These are phyloP conservation scores for Drosophila picticornis DNA, from an alignment of 2,888 invertebrate genomes.

Conservation along the genomic window DNA sequence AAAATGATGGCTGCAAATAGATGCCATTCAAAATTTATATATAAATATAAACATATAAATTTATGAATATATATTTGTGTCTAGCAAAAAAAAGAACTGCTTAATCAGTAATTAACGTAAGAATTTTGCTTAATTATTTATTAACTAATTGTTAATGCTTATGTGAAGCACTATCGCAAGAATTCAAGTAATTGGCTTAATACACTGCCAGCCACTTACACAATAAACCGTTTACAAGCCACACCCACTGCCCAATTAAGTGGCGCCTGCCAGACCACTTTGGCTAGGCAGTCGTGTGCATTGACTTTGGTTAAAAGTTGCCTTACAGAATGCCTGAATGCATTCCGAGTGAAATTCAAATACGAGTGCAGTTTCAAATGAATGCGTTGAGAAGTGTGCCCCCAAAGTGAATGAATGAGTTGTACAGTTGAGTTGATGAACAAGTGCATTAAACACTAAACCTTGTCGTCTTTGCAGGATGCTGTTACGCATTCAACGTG, in stretches of 20 bases:
- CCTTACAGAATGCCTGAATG: conserved; percentile 41
- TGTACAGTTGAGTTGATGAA: conserved; percentile 40
- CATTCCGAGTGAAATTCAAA: conserved; percentile 46
- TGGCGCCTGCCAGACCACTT: conserved; percentile 28
- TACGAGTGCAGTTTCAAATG: conserved; percentile 43
- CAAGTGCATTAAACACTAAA: conserved; percentile 24
- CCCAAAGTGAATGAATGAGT: conserved; percentile 36
- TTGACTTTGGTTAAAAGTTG: conserved; percentile 59
- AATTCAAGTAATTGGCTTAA: conserved; percentile 8
- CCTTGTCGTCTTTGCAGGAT: conserved; percentile 4
- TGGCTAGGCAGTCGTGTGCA: conserved; percentile 37
- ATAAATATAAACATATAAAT: background rate
- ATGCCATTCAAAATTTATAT: background rate
- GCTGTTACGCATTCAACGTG: conserved; percentile 14
- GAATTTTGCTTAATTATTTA: background rate
- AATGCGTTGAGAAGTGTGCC: conserved; percentile 43
- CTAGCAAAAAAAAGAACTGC: background rate
- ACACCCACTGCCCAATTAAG: conserved; percentile 17
- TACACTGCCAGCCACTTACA: conserved; percentile 5
- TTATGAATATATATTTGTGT: too few species aligned
- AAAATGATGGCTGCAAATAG: background rate
- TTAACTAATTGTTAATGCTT: background rate
- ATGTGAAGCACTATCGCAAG: background rate
- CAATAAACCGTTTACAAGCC: conserved; percentile 18
- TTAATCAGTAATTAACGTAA: background rate